Evolutionary conservation across 2,797 vertebrate species (phyloP).

Genomic region (Pantherophis vulpinus): DNA sequence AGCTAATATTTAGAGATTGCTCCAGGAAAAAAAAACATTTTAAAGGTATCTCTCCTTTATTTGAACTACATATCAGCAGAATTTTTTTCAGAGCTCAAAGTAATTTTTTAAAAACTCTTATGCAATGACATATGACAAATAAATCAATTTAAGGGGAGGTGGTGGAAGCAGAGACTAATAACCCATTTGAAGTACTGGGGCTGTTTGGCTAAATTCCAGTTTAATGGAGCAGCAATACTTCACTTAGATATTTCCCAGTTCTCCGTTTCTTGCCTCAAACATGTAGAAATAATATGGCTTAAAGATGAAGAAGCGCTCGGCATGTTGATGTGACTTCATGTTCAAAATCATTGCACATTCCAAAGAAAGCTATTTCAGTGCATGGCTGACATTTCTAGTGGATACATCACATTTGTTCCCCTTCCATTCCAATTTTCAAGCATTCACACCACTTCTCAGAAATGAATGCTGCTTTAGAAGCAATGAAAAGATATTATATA

Average conservation of each 20-base stretch:
- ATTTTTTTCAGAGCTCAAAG: not conserved
- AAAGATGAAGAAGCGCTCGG: not conserved
- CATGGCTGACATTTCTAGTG: not conserved
- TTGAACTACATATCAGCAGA: slow-evolving; percentile 1
- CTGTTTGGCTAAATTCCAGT: not conserved
- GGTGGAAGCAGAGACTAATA: not conserved
- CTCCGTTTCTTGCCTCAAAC: not conserved
- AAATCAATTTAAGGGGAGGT: not conserved
- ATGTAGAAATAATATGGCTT: not conserved
- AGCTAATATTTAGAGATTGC: not conserved
- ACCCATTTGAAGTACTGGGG: not conserved
- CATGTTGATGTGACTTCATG: not conserved
- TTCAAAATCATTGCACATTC: not conserved
- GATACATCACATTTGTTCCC: not conserved
- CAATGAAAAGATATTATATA: not conserved
- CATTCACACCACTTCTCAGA: not conserved
- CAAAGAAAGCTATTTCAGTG: not conserved
- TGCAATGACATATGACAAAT: not conserved
- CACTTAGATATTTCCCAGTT: not conserved
- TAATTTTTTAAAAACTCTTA: not conserved
- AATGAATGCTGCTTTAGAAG: not conserved
- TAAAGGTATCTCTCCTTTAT: slow-evolving; percentile 2
- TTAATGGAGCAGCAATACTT: not conserved
- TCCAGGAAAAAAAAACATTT: not conserved
- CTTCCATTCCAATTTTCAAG: not conserved